Evolutionary conservation across 2,888 invertebrate genomes (phyloP), one percentile per base, ranked within the genome.

Genomic region (Boloria euphrosyne): DNA sequence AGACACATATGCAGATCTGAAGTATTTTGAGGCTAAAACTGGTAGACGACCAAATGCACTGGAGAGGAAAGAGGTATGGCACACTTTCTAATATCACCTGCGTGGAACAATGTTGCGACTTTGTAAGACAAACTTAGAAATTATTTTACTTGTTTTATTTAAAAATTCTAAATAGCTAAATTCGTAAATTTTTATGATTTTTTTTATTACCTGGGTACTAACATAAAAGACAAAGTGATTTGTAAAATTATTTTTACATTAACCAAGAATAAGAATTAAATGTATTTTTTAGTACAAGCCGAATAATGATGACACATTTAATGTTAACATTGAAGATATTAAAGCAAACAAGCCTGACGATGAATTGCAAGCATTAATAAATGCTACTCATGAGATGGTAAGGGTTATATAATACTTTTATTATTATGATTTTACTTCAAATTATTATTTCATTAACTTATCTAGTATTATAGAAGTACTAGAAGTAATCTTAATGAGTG

Each of bases 21-120:
- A 96, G 78, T 98, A 95, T 87, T 95, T 98, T 77, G 95, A 96
- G 78, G 93, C 92, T 0, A 98, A 98, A 90, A 95, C 95, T n/a
- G 95, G 95, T 17, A 90, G 94, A 76, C 87, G 93, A 72, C 90
- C 93, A 3, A 93, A 93, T 72, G 89, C 80, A 64, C 81, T 74
- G 76, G 90, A 86, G 76, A 87, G 81, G 75, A 87, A 77, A 85
- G 91, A 83, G 83, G 90, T 80, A 64, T 4, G 17, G 18, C 31
- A 49, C 16, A 46, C 52, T 27, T 22, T n/a, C 10, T 7, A 38
- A 43, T 17, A 49, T 52, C n/a, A 18, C 10, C 31, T 38, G 31
- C 31, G 7, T 3, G 7, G 31, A 38, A 38, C 31, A 38, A 38
- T 10, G 10, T 38, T 38, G 1, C 7, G 2, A 38, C 10, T 38